phyloP scores from a whole-genome alignment of 2,113 vertebrate genomes.

The Xiphorhynchus elegans region DNA sequence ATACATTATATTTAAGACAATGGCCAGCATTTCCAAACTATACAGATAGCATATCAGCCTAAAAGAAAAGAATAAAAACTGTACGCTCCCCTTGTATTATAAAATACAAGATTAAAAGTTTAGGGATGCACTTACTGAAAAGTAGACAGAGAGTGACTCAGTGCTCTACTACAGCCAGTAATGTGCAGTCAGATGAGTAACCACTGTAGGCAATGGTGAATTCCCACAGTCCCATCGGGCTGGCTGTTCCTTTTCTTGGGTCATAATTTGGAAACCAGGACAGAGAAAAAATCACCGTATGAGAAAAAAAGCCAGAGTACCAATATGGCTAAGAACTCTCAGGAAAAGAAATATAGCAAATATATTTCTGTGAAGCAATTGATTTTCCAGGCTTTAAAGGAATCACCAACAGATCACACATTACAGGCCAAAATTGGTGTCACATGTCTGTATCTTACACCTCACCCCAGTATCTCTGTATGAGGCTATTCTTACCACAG shows the following conservation, averaged over 20 bases:
- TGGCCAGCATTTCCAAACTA: neutral
- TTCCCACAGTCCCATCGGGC: neutral
- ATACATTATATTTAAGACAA: neutral
- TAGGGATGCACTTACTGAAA: neutral
- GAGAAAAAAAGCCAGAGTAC: neutral
- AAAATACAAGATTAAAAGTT: neutral
- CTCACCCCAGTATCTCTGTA: neutral
- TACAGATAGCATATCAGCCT: neutral
- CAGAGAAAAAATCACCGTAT: neutral
- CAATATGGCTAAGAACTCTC: neutral
- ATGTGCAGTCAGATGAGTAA: neutral
- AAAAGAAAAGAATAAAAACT: neutral
- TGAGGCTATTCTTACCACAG: neutral
- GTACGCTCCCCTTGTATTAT: neutral
- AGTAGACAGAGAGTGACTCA: neutral
- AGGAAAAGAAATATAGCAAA: neutral
- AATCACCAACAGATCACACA: neutral
- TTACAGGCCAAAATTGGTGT: neutral
- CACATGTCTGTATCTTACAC: neutral
- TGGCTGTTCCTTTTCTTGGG: neutral
- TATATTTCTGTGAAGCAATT: neutral
- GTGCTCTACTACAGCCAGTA: neutral
- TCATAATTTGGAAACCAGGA: neutral
- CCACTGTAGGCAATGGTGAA: neutral
- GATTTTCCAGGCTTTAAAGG: neutral